Evolutionary conservation across 1,140 invertebrate genomes (phyloP), one percentile per base, ranked within the genome.

Genomic region (Macrobrachium rosenbergii): DNA sequence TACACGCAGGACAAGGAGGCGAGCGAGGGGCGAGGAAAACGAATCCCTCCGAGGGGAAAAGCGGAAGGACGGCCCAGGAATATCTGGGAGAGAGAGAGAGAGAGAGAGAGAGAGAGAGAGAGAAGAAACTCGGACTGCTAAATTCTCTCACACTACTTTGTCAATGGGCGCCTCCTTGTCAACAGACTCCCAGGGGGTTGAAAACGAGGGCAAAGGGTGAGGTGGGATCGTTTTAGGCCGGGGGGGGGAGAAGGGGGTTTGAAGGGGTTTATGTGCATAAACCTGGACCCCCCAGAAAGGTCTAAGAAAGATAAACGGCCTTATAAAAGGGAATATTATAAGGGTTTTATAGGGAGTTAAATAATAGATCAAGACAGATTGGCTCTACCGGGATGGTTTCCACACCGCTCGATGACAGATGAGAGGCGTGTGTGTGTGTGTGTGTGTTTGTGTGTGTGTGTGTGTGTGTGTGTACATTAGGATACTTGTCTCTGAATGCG

Each of bases 91-190:
- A 28, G 23, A 67, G 64, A 21, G n/a, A 67, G 64, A 19, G 37
- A 37, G 21, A 72, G 37, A 72, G 67, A 37, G 67, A 69, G 67
- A 69, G 67, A 69, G 64, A 69, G 19, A 69, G 64, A 69, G 67
- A 69, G 19, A 23, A 8, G n/a, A 8, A 17, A 23, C 67, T n/a
- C 5, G 10, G 21, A 14, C 67, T 16, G 11, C 16, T 37, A 17
- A 21, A 12, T 37, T 37, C 67, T 37, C 21, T 37, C 67, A 21
- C 67, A 17, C n/a, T 23, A 72, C 28, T 21, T 21, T 72, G 21
- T 37, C 67, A 21, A 72, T 72, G n/a, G 23, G 67, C 67, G 21
- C 21, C 67, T 37, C 67, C 67, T 72, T 72, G 37, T 72, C 21
- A 72, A 16, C 21, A 14, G n/a, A 28, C 21, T 28, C 37, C 67